These are phyloP conservation scores for Acromyrmex echinatior DNA, from an alignment of 1,140 invertebrate species.

Conservation along the genomic window DNA sequence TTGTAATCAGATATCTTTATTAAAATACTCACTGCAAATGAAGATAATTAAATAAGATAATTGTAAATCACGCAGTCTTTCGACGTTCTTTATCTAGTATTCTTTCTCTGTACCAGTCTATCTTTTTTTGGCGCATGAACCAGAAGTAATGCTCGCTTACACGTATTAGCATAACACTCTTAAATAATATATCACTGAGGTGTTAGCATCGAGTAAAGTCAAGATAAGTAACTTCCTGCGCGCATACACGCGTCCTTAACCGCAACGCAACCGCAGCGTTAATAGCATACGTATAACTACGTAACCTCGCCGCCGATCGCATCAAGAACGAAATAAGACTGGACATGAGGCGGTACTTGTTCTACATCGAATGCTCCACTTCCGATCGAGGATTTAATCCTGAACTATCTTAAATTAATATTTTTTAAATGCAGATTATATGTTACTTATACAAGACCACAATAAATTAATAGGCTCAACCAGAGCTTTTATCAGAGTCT, in stretches of 20 bases:
- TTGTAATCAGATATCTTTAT: neutral
- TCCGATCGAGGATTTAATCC: slow-evolving; percentile 7
- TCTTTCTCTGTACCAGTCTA: neutral
- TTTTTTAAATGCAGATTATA: neutral
- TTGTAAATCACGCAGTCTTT: slow-evolving; percentile 11
- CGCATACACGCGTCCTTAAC: slow-evolving; percentile 62
- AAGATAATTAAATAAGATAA: slow-evolving; percentile 30
- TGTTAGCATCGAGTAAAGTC: slow-evolving; percentile 70
- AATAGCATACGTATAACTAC: slow-evolving; percentile 65
- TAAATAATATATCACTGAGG: slow-evolving; percentile 80
- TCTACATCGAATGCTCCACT: slow-evolving; percentile 17
- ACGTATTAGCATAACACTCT: slow-evolving; percentile 80
- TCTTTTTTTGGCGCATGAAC: slow-evolving; percentile 31
- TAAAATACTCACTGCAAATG: neutral
- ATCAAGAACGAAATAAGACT: slow-evolving; percentile 47
- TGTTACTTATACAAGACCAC: neutral
- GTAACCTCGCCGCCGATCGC: slow-evolving; percentile 64
- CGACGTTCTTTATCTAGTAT: neutral
- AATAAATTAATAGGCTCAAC: neutral
- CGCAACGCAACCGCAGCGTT: slow-evolving; percentile 66
- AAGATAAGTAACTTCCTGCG: slow-evolving; percentile 80
- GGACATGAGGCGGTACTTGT: slow-evolving; percentile 40
- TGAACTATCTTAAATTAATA: neutral
- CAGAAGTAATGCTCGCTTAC: slow-evolving; percentile 63
- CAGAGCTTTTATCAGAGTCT: no score